A percentile compares a stretch with the other conserved stretches of the same genome.
Conservation (phyloP, 2,113 vertebrate genomes). For the Oncorhynchus mykiss region DNA sequence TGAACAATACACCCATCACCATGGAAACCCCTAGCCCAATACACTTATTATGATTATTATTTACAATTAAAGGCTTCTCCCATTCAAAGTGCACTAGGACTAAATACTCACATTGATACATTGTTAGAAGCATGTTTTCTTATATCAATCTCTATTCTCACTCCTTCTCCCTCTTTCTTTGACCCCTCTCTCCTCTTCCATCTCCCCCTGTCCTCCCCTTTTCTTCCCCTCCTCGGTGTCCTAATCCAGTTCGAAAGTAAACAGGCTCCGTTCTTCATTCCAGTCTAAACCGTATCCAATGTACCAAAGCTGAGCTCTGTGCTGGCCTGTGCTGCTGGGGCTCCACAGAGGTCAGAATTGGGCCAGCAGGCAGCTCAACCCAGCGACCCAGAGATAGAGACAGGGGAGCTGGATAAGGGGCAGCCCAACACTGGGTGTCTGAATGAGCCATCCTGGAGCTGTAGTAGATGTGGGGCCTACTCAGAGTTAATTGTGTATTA, state of each 20-base stretch:
- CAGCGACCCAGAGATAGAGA: constrained; percentile 9
- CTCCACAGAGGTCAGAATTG: constrained; percentile 65
- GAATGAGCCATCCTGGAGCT: background rate
- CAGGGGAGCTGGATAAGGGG: constrained; percentile 41
- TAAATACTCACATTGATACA: background rate
- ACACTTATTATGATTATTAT: too few relatives aligned
- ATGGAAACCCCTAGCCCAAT: too few relatives aligned
- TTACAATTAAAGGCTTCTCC: background rate
- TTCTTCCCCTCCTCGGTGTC: constrained; percentile 43
- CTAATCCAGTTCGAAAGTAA: constrained; percentile 58
- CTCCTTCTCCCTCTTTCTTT: background rate
- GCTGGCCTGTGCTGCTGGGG: constrained; percentile 41
- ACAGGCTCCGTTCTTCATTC: constrained; percentile 50
- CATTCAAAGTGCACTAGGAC: background rate
- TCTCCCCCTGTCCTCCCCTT: constrained; percentile 8
- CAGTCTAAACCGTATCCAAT: constrained; percentile 68
- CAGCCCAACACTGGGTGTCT: background rate
- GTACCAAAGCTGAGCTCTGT: constrained; percentile 72
- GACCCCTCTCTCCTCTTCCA: constrained; percentile 1
- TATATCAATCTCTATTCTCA: background rate
- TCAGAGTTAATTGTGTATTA: too few relatives aligned
- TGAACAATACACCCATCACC: constrained; percentile 2
- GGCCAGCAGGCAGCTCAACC: constrained; percentile 34
- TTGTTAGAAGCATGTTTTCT: background rate
- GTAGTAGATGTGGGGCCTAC: background rate